phyloP scores from a whole-genome alignment of 2,888 invertebrate species.

The Germaria angustata region DNA sequence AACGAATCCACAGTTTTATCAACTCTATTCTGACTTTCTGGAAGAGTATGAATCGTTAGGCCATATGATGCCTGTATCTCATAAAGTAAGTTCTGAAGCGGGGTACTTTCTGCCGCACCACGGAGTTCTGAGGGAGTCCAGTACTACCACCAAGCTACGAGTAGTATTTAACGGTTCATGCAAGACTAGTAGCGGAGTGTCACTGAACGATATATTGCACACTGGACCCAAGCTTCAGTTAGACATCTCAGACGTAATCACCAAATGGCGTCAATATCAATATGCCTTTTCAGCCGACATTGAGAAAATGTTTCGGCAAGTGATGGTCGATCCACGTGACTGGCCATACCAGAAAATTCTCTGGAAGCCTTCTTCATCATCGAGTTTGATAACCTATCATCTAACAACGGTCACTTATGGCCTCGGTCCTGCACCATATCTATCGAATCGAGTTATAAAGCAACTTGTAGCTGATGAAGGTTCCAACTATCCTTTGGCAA shows the following conservation, averaged over 20 bases:
- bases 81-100: background rate
- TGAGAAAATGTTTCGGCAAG: constrained; percentile 47
- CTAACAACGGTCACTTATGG: constrained; percentile 33
- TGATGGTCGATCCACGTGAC: constrained; percentile 4
- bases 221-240: constrained; percentile 35
- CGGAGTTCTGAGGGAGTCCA: background rate
- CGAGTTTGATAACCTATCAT: background rate
- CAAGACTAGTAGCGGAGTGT: constrained; percentile 31
- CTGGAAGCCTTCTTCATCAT: background rate
- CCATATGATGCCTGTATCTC: background rate
- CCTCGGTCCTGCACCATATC: constrained; percentile 15
- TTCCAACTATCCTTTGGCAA: constrained; percentile 6
- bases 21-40: background rate
- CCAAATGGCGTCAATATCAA: constrained; percentile 28
- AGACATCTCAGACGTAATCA: constrained; percentile 36
- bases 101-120: constrained; percentile 30
- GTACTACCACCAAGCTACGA: constrained; percentile 27
- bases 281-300: constrained; percentile 45
- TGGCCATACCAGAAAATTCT: constrained; percentile 14
- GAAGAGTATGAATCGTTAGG: constrained; percentile 5
- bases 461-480: constrained; percentile 26
- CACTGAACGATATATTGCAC: constrained; percentile 48
- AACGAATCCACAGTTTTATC: background rate
- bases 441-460: constrained; percentile 24
- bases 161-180: constrained; percentile 43